Percentiles rank a stretch among this genome's conserved stretches.
These are phyloP conservation scores for Lepeophtheirus nordmannii DNA, from an alignment of 2,888 invertebrate species.

Conservation along the genomic window DNA sequence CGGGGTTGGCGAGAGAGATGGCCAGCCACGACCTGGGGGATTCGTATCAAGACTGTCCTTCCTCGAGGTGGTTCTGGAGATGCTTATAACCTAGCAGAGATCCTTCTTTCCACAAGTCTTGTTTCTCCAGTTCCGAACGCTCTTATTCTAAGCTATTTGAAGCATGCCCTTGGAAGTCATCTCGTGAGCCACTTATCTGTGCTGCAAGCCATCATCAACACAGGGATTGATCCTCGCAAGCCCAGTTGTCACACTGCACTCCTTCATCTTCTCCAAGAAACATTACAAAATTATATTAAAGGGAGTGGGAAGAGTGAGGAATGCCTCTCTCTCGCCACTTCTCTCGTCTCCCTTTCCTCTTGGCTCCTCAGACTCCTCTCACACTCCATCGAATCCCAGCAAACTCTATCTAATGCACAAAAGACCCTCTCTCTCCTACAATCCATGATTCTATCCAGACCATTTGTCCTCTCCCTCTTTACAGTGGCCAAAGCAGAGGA, in stretches of 20 bases:
- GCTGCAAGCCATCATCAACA: slow-evolving; percentile 51
- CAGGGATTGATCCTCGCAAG: slow-evolving; percentile 70
- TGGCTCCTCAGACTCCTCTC: slow-evolving; percentile 32
- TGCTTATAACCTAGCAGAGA: slow-evolving; percentile 53
- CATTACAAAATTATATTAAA: slow-evolving; percentile 24
- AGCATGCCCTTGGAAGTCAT: slow-evolving; percentile 77
- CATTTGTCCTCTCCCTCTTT: slow-evolving; percentile 33
- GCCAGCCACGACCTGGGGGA: slow-evolving; percentile 90
- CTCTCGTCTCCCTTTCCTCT: slow-evolving; percentile 55
- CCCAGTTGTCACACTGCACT: slow-evolving; percentile 73
- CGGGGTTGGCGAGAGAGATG: slow-evolving; percentile 88
- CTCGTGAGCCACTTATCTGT: slow-evolving; percentile 32
- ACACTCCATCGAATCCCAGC: slow-evolving; percentile 28
- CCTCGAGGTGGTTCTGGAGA: slow-evolving; percentile 31
- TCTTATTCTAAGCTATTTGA: slow-evolving; percentile 74
- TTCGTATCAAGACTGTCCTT: slow-evolving; percentile 73
- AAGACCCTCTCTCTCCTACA: slow-evolving; percentile 32
- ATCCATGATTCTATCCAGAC: slow-evolving; percentile 31
- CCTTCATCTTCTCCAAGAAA: slow-evolving; percentile 57
- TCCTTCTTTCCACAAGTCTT: slow-evolving; percentile 80
- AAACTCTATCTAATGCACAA: slow-evolving; percentile 31
- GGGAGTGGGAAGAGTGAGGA: slow-evolving; percentile 56
- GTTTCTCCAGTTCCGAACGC: slow-evolving; percentile 84
- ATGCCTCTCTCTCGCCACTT: slow-evolving; percentile 55
- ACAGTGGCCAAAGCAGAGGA: slow-evolving; percentile 35